These are phyloP conservation scores for Furnarius figulus DNA, from an alignment of 2,113 vertebrate species.

Conservation along the genomic window DNA sequence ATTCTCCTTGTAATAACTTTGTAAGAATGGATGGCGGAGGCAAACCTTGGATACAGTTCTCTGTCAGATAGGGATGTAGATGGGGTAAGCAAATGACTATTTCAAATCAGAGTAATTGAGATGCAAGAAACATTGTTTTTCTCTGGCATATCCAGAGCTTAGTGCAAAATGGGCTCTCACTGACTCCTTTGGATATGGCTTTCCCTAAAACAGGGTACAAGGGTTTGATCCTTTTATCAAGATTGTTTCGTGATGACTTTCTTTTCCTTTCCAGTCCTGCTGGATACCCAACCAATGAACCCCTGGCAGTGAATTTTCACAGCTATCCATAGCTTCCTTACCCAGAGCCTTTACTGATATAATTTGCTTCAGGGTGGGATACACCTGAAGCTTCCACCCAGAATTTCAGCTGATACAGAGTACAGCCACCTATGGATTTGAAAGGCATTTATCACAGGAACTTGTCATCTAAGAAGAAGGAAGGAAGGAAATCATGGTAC, in stretches of 20 bases:
- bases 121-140: neutral
- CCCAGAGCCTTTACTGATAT: neutral
- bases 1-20: neutral
- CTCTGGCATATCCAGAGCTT: neutral
- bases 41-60: neutral
- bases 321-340: neutral
- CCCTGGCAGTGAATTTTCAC: neutral
- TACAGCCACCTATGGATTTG: neutral
- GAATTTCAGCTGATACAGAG: neutral
- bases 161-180: neutral
- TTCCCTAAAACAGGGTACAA: neutral
- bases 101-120: neutral
- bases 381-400: neutral
- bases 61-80: neutral
- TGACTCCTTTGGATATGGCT: neutral
- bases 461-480: neutral
- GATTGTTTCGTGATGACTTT: neutral
- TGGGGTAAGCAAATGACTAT: neutral
- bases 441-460: neutral
- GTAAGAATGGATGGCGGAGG: neutral
- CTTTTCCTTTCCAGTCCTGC: neutral
- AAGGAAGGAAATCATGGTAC: neutral
- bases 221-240: neutral
- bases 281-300: neutral
- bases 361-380: neutral